phyloP scores from a whole-genome alignment of 2,797 vertebrate genomes.

The Halcyon badia region DNA sequence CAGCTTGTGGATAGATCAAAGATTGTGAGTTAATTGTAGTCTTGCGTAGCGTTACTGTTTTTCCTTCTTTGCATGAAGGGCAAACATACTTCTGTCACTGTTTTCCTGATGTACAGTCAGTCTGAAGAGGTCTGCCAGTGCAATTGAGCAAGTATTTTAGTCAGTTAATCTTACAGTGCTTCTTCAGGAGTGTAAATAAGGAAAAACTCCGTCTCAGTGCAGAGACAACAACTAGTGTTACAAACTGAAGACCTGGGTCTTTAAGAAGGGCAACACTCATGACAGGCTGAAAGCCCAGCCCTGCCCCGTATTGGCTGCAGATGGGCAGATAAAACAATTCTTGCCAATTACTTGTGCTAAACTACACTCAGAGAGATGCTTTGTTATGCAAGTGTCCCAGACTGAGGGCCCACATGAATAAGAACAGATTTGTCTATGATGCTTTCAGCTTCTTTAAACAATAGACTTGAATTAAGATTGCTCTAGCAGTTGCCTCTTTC shows the following conservation, averaged over 20 bases:
- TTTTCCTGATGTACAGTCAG: background rate
- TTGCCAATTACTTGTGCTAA: background rate
- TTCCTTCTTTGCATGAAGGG: background rate
- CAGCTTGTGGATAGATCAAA: background rate
- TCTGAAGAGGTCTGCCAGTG: background rate
- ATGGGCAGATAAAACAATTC: background rate
- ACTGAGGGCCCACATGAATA: background rate
- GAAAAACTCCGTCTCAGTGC: background rate
- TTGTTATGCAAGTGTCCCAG: background rate
- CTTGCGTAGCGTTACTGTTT: accelerated
- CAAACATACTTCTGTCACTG: accelerated
- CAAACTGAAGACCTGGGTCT: background rate
- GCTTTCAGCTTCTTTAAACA: background rate
- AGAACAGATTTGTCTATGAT: background rate
- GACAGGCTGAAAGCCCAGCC: background rate
- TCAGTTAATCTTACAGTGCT: background rate
- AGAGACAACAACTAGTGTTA: background rate
- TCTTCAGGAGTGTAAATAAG: background rate
- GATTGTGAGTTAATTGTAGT: background rate
- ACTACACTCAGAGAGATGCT: background rate
- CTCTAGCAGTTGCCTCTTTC: background rate
- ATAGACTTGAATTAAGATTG: background rate
- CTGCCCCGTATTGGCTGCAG: background rate
- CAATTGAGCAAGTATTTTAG: background rate
- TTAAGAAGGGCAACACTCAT: background rate